A percentile compares a stretch with the other conserved stretches of the same genome.
phyloP scores from a whole-genome alignment of 2,888 invertebrate genomes.

The Epistrophella euchroma region DNA sequence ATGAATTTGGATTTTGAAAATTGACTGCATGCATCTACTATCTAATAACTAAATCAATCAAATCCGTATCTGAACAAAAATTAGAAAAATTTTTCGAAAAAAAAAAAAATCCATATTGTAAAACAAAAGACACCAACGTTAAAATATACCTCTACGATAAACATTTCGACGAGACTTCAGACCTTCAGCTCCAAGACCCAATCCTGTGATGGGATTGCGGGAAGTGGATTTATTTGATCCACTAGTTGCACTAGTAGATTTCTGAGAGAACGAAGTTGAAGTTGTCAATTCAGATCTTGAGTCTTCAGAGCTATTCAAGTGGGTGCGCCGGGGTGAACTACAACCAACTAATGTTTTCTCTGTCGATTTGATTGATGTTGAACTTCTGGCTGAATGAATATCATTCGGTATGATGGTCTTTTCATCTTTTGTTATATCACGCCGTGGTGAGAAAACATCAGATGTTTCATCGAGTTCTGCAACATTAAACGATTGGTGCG shows the following conservation, averaged over 20 bases:
- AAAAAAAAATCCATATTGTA: slow-evolving; percentile 9
- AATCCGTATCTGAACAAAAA: slow-evolving; percentile 27
- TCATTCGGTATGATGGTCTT: slow-evolving; percentile 28
- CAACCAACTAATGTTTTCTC: slow-evolving; percentile 43
- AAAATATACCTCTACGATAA: slow-evolving; percentile 76
- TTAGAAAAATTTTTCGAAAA: background rate
- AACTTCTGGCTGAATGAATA: slow-evolving; percentile 52
- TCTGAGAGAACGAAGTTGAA: slow-evolving; percentile 53
- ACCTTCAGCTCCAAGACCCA: slow-evolving; percentile 78
- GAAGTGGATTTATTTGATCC: slow-evolving; percentile 61
- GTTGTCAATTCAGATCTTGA: slow-evolving; percentile 49
- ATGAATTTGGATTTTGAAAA: background rate
- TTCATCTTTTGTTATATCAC: slow-evolving; percentile 31
- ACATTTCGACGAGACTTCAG: slow-evolving; percentile 78
- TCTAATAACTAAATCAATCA: slow-evolving; percentile 13
- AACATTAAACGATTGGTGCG: slow-evolving; percentile 60
- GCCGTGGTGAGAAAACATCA: slow-evolving; percentile 42
- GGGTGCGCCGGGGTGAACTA: slow-evolving; percentile 20
- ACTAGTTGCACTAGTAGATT: slow-evolving; percentile 52
- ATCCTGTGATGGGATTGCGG: slow-evolving; percentile 80
- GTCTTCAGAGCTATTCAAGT: slow-evolving; percentile 56
- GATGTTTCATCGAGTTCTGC: slow-evolving; percentile 54
- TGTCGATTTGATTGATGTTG: slow-evolving; percentile 46
- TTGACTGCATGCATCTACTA: slow-evolving; percentile 16
- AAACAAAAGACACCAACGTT: slow-evolving; percentile 28